These are phyloP conservation scores for Mionectes macconnelli DNA, from an alignment of 2,113 vertebrate species.

Conservation along the genomic window DNA sequence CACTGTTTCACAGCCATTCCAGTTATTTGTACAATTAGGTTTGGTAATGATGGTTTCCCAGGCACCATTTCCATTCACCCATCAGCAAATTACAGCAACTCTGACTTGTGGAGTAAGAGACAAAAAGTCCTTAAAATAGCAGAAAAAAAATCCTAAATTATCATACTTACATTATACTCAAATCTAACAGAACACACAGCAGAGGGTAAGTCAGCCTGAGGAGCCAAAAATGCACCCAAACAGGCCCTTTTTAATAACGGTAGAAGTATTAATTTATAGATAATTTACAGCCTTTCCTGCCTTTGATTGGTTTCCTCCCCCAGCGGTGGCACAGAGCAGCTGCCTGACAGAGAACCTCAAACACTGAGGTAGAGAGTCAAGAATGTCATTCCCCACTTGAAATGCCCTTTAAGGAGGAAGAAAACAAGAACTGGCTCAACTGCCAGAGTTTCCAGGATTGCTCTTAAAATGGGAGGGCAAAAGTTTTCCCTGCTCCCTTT, in stretches of 20 bases:
- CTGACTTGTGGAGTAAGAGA: background rate
- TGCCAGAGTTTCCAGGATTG: background rate
- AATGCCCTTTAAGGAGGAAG: background rate
- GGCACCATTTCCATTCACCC: background rate
- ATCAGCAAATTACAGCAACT: background rate
- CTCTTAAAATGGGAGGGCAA: background rate
- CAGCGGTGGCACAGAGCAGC: background rate
- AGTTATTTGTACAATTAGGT: background rate
- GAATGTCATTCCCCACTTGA: constrained; percentile 8
- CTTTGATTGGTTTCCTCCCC: background rate
- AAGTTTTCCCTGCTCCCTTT: background rate
- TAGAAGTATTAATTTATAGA: background rate
- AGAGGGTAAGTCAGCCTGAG: background rate
- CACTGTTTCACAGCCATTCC: background rate
- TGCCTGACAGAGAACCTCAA: background rate
- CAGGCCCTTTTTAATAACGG: accelerated
- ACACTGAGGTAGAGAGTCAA: background rate
- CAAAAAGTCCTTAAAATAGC: background rate
- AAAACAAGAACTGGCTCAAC: background rate
- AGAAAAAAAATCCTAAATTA: background rate
- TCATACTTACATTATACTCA: background rate
- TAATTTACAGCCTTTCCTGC: background rate
- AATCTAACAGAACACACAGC: background rate
- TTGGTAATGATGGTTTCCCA: background rate
- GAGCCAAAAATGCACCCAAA: background rate